These are phyloP conservation scores for Scomber japonicus DNA, from an alignment of 2,113 vertebrate species.

Conservation along the genomic window DNA sequence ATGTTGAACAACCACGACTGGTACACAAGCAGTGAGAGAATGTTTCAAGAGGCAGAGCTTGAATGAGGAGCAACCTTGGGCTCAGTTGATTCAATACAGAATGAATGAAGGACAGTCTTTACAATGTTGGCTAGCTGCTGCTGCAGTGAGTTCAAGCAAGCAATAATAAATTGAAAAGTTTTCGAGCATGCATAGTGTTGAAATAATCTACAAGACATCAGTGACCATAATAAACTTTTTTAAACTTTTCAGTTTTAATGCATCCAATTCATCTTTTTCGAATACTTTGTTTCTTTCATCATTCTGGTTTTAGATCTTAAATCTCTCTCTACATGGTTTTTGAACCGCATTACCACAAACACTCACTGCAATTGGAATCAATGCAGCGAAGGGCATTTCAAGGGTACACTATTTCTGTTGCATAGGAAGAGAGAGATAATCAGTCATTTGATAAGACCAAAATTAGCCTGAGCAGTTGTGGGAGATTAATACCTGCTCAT, in stretches of 20 bases:
- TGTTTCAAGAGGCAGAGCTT: constrained; percentile 10
- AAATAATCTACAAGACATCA: neutral
- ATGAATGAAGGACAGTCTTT: neutral
- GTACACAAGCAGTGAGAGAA: constrained; percentile 18
- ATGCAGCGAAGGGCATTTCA: constrained; percentile 1
- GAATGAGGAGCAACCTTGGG: neutral
- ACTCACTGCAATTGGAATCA: neutral
- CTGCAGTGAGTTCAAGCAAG: constrained; percentile 3
- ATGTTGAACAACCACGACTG: constrained; percentile 41
- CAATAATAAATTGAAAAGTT: neutral
- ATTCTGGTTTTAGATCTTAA: neutral
- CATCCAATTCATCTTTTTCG: neutral
- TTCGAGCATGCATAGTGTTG: neutral
- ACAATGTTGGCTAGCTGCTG: neutral
- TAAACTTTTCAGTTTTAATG: neutral
- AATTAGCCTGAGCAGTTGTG: constrained; percentile 16
- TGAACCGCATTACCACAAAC: constrained; percentile 13
- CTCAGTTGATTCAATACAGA: neutral
- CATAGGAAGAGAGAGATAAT: constrained; percentile 31
- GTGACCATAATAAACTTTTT: too few relatives aligned
- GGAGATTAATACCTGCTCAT: constrained; percentile 63
- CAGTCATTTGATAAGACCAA: constrained; percentile 36
- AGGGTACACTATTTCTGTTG: constrained; percentile 14
- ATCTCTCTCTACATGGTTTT: neutral
- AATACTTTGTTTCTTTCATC: neutral